Evolutionary conservation across 2,888 invertebrate species (phyloP), one percentile per base, ranked within the genome.

Genomic region (Troglohyphantes excavatus): DNA sequence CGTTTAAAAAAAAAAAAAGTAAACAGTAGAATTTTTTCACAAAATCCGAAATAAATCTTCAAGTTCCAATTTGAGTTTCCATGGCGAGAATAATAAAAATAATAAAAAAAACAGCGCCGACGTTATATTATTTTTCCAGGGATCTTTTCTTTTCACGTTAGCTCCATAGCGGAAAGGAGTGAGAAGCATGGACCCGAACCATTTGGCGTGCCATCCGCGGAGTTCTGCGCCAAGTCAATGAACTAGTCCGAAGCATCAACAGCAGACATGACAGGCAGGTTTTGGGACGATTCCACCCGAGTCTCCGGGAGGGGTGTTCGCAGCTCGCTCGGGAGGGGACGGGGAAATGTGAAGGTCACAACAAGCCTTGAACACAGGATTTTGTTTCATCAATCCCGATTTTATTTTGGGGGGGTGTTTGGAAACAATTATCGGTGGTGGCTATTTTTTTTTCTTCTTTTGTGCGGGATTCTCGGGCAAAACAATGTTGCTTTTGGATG

Each of bases 251-350:
- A 73, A n/a, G 84, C 13, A 79, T 90, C 83, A 79, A 53, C 84
- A 72, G 90, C 90, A 90, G 90, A 90, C 90, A 90, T 90, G 90
- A 90, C 90, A 90, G 84, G 90, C 90, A 84, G 84, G 90, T 90
- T 90, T 79, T 53, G 53, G 90, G 90, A 61, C 46, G 84, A 73
- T 72, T 67, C 90, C 46, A 87, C 59, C n/a, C 27, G 9, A 17
- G 9, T 23, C 29, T 23, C 29, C 21, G 21, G 29, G 23, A 70
- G 90, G 90, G 78, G 59, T 26, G 73, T 21, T 7, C 26, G 19
- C n/a, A 19, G 21, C n/a, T 13, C 3, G 67, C 39, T 33, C 19
- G 63, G 73, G 73, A 59, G 75, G 79, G 88, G 83, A 61, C 68
- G 83, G 29, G n/a, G 59, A 78, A 78, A 65, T 70, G 72, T 90